phyloP scores from a whole-genome alignment of 92 coral and sea anemone species.

The Epizoanthus rinbou region DNA sequence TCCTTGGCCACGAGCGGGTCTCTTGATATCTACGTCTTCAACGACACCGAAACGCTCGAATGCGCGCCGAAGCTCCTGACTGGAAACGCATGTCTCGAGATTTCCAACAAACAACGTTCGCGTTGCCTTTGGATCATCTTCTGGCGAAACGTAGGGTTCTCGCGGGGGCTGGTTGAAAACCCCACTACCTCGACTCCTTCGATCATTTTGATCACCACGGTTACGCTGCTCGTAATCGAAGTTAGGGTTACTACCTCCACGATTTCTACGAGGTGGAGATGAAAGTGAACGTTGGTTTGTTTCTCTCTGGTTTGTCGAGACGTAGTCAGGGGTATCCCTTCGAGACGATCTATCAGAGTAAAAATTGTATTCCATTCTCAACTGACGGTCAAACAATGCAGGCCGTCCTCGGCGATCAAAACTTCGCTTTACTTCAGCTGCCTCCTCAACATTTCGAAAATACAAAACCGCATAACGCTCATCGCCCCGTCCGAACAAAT shows the following conservation, averaged over 20 bases:
- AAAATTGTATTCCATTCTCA: constrained; percentile 78
- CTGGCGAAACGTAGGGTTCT: constrained; percentile 77
- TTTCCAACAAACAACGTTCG: constrained; percentile 98
- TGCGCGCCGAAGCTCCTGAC: constrained; percentile 93
- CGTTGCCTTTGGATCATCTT: constrained; percentile 99
- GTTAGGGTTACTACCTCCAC: constrained; percentile 70
- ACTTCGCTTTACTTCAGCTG: constrained; percentile 89
- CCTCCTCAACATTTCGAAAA: constrained; percentile 95
- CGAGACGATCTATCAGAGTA: constrained; percentile 79
- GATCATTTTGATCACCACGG: constrained; percentile 78
- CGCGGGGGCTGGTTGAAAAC: constrained; percentile 56
- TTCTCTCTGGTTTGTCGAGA: constrained; percentile 73
- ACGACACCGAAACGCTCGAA: constrained; percentile 98
- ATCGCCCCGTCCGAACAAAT: constrained; percentile 94
- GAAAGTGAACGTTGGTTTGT: constrained; percentile 76
- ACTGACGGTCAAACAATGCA: constrained; percentile 84
- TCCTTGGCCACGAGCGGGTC: constrained; percentile 99
- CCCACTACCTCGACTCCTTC: constrained; percentile 68
- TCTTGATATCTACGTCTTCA: constrained; percentile 97
- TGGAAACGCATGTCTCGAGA: constrained; percentile 95
- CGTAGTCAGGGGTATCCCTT: constrained; percentile 75
- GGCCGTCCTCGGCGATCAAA: constrained; percentile 94
- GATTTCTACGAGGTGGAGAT: constrained; percentile 79
- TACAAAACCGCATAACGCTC: constrained; percentile 98
- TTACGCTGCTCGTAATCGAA: constrained; percentile 75